These are phyloP conservation scores for Sternotherus odoratus DNA, from an alignment of 2,797 vertebrate genomes.

Conservation along the genomic window DNA sequence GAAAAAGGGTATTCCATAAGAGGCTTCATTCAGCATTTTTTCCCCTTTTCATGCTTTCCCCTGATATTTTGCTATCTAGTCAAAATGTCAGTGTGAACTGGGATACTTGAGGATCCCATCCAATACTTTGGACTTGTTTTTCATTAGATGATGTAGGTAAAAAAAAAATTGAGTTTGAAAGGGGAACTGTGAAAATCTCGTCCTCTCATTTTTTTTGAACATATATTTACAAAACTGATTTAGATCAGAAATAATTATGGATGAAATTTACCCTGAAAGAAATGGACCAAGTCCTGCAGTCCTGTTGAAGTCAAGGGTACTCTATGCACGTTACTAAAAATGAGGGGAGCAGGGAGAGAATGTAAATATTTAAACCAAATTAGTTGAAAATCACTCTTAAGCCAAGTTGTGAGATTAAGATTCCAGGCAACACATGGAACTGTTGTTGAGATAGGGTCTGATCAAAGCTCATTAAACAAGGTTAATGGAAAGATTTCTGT, in stretches of 20 bases:
- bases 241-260: not conserved
- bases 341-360: not conserved
- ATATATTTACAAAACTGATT: not conserved
- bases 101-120: not conserved
- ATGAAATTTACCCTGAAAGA: not conserved
- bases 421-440: not conserved
- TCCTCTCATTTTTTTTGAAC: not conserved
- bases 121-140: not conserved
- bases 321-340: not conserved
- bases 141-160: not conserved
- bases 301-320: not conserved
- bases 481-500: not conserved
- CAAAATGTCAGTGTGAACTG: not conserved
- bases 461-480: not conserved
- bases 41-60: not conserved
- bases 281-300: not conserved
- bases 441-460: not conserved
- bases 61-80: no score
- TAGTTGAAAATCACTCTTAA: not conserved
- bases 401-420: not conserved
- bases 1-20: not conserved
- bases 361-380: not conserved
- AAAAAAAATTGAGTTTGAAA: not conserved
- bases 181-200: not conserved
- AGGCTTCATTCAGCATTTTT: not conserved